Evolutionary conservation across 2,888 invertebrate genomes (phyloP).

Genomic region (Andrena hattorfiana): DNA sequence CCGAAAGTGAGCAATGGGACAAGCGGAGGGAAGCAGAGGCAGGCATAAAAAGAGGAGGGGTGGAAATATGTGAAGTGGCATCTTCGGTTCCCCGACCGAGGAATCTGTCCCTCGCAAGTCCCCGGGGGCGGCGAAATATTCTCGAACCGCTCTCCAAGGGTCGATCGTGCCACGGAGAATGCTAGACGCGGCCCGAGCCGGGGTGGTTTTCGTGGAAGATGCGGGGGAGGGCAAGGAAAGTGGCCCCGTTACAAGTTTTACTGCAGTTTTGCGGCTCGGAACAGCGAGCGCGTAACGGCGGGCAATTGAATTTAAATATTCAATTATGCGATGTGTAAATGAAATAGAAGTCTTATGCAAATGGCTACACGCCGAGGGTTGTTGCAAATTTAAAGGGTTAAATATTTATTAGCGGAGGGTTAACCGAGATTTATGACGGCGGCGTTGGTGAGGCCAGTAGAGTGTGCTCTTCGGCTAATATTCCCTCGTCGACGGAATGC

Average conservation of each 20-base stretch:
- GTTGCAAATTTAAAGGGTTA: slow-evolving; percentile 85
- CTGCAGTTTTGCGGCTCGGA: slow-evolving; percentile 85
- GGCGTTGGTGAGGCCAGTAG: slow-evolving; percentile 20
- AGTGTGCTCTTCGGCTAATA: slow-evolving; percentile 48
- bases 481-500: slow-evolving; percentile 58
- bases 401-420: slow-evolving; percentile 85
- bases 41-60: neutral
- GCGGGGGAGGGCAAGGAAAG: slow-evolving; percentile 79
- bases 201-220: slow-evolving; percentile 56
- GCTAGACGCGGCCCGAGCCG: slow-evolving; percentile 53
- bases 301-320: slow-evolving; percentile 86
- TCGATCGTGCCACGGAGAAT: slow-evolving; percentile 58
- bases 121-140: slow-evolving; percentile 75
- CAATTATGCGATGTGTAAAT: slow-evolving; percentile 87
- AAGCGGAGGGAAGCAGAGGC: neutral
- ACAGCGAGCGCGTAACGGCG: slow-evolving; percentile 83
- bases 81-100: slow-evolving; percentile 12
- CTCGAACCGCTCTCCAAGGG: slow-evolving; percentile 76
- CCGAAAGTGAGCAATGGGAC: neutral
- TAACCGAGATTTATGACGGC: slow-evolving; percentile 84
- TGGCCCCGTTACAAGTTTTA: slow-evolving; percentile 85
- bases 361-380: slow-evolving; percentile 85
- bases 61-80: neutral
- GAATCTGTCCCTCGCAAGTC: slow-evolving; percentile 56
- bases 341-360: slow-evolving; percentile 87